Evolutionary conservation across 2,888 invertebrate species (phyloP).

Genomic region (Nudaria mundana): DNA sequence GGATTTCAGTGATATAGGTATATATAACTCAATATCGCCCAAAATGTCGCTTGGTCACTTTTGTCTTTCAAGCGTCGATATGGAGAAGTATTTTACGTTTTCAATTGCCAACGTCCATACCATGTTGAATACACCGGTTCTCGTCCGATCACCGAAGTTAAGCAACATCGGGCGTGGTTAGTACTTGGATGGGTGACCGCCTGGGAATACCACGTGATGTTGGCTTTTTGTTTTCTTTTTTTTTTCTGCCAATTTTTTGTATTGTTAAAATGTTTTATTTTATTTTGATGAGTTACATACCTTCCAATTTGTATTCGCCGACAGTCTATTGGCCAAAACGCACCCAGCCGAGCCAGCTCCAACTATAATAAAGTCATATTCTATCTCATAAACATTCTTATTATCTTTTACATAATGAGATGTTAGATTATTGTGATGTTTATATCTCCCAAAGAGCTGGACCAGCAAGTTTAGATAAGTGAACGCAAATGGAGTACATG

Average conservation of each 20-base stretch:
- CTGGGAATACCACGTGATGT: slow-evolving; percentile 67
- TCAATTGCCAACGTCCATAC: slow-evolving; percentile 63
- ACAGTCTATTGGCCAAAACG: slow-evolving; percentile 54
- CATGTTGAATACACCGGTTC: slow-evolving; percentile 69
- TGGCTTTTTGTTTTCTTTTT: slow-evolving; percentile 57
- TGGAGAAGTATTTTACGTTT: too few species aligned
- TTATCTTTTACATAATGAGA: not conserved
- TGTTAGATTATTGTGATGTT: too few species aligned
- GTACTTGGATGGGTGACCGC: slow-evolving; percentile 72
- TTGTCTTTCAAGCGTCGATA: too few species aligned
- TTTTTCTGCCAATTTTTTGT: too few species aligned
- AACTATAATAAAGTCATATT: slow-evolving; percentile 62
- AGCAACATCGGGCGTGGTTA: slow-evolving; percentile 71
- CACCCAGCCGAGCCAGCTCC: slow-evolving; percentile 62
- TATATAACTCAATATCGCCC: too few species aligned
- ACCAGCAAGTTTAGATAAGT: slow-evolving; percentile 49
- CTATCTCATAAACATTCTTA: too few species aligned
- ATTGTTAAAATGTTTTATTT: too few species aligned
- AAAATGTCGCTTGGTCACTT: too few species aligned
- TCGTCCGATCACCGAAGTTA: slow-evolving; percentile 75
- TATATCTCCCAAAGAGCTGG: slow-evolving; percentile 45
- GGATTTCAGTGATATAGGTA: too few species aligned
- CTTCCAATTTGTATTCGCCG: slow-evolving; percentile 46
- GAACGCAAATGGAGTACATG: slow-evolving; percentile 49
- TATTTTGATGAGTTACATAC: too few species aligned